These are phyloP conservation scores for Phalera bucephala DNA, from an alignment of 2,888 invertebrate genomes.

Conservation along the genomic window DNA sequence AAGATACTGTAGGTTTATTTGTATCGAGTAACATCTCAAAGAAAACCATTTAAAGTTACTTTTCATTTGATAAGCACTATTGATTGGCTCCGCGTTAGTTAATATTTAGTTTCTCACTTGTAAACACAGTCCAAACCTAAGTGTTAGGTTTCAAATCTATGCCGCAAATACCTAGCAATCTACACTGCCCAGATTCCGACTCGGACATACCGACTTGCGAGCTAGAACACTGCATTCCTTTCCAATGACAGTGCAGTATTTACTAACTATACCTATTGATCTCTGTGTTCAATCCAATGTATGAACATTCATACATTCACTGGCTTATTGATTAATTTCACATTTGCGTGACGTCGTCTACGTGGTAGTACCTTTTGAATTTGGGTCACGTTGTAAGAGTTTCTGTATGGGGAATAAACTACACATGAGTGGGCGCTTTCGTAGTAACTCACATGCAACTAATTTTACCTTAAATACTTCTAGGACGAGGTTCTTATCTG, in stretches of 20 bases:
- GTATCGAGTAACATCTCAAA: too few relatives aligned
- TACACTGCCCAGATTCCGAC: conserved; percentile 20
- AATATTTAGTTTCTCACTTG: neutral
- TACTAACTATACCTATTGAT: conserved; percentile 47
- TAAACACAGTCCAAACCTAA: neutral
- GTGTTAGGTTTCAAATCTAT: neutral
- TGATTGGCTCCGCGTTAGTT: conserved; percentile 11
- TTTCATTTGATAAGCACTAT: too few relatives aligned
- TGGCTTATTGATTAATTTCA: conserved; percentile 42
- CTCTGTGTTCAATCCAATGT: conserved; percentile 42
- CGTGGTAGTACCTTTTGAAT: conserved; percentile 47
- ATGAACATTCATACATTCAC: conserved; percentile 38
- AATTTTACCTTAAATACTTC: too few relatives aligned
- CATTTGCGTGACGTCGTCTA: conserved; percentile 35
- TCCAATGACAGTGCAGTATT: conserved; percentile 41
- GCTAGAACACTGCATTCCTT: conserved; percentile 41
- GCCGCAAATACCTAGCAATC: conserved; percentile 3
- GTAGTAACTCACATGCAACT: too few relatives aligned
- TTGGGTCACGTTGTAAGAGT: conserved; percentile 46
- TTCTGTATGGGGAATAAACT: neutral
- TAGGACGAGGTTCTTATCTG: too few relatives aligned
- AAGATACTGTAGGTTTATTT: too few relatives aligned
- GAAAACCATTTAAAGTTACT: too few relatives aligned
- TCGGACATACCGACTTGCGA: conserved; percentile 27
- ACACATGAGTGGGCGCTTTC: too few relatives aligned